Percentiles rank a stretch among this genome's conserved stretches.
Evolutionary conservation across 1,140 invertebrate genomes (phyloP).

Genomic region (Aradophagus sp.): DNA sequence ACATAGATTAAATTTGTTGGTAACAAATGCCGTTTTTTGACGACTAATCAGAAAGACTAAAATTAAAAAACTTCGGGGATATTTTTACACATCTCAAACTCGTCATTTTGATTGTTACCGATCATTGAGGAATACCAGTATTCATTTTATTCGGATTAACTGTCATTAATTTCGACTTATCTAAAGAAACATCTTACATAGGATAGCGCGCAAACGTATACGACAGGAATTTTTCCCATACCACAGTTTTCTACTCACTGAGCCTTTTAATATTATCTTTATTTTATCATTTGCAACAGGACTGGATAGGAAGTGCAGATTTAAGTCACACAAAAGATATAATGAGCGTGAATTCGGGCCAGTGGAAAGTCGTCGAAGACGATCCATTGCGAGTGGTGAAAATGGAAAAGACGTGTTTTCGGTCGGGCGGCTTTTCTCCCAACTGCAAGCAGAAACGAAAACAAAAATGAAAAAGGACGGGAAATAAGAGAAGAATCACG

Average conservation of each 20-base stretch:
- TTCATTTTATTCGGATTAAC: constrained; percentile 22
- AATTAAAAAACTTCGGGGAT: too few species aligned
- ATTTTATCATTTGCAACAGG: constrained; percentile 33
- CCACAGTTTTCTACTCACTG: too few species aligned
- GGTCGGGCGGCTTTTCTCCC: constrained; percentile 1
- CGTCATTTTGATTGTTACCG: too few species aligned
- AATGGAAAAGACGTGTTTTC: constrained; percentile 28
- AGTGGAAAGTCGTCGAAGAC: constrained; percentile 10
- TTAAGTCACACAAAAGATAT: constrained; percentile 22
- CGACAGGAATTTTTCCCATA: constrained; percentile 28
- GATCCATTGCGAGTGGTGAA: constrained; percentile 4
- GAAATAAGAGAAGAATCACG: too few species aligned
- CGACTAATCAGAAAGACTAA: too few species aligned
- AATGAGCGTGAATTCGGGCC: constrained; percentile 12
- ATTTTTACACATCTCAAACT: too few species aligned
- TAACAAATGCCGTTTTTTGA: too few species aligned
- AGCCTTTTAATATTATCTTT: constrained; percentile 32
- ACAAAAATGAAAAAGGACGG: background rate
- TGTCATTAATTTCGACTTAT: constrained; percentile 23
- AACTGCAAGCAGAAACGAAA: background rate
- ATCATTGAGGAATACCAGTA: too few species aligned
- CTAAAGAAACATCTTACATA: constrained; percentile 24
- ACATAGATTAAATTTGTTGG: too few species aligned
- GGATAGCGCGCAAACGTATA: constrained; percentile 19
- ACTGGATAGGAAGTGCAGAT: constrained; percentile 37